Base-by-base conservation (phyloP, 2,113 vertebrate species). In the Etheostoma spectabile region DNA sequence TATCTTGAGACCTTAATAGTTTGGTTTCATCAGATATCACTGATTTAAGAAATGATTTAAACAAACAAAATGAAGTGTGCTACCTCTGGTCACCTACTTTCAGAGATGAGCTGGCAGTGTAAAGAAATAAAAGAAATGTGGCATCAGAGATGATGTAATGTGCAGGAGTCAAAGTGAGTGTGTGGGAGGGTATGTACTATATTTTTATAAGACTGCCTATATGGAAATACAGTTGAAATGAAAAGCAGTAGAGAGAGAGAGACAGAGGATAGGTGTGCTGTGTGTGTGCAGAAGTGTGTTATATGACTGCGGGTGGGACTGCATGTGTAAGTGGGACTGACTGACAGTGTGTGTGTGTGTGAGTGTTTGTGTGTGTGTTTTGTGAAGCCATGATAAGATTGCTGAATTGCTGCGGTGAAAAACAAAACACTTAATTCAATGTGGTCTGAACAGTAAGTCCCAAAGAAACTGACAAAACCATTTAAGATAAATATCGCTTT, bases 101-200 rank as follows among this genome's bases (percentile, higher is more conserved):
- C 64, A 48, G 38, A 91, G 59, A 85, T 74, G 62, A 63, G 60
- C 79, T 68, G 71, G 74, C 61, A 79, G 71, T 70, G 61, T 67
- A 65, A 75, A 76, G 69, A 84, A 27, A 78, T 88, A 61, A 84
- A 80, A 85, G 22, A 81, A 81, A 84, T 53, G 60, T 82, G 80
- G 89, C 91, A 88, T 83, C 73, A 73, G 74, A 74, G 87, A 89
- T 94, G 92, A 95, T 93, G 90, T 93, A 94, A 93, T 77, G 87
- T 89, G 92, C 89, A 88, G 92, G 91, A 93, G 93, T 93, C 82
- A 80, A 86, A 88, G 89, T 73, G 73, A 85, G 83, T 55, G 18
- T 79, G 86, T 91, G 86, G 93, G 88, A 87, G 90, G 88, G 86
- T 79, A 83, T 86, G 66, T 71, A 84, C 84, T 76, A 86, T 86